Evolutionary conservation across 2,113 vertebrate genomes (phyloP), one percentile per base, ranked within the genome.

Genomic region (Myotis yumanensis): DNA sequence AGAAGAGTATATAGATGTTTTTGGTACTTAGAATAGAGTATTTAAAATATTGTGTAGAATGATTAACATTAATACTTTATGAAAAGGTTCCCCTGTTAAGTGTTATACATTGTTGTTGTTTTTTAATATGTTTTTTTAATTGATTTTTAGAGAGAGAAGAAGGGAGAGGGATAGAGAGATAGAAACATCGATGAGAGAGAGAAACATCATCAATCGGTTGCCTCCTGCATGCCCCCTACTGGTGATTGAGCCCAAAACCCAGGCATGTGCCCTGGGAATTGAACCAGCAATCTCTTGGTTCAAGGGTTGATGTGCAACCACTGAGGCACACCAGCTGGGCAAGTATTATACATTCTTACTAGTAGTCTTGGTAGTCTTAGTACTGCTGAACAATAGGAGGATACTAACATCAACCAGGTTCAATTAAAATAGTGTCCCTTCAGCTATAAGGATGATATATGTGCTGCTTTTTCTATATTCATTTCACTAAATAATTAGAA

Each of bases 21-120:
- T 94, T 48, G 46, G 18, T 54, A 71, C 43, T 28, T 68, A 69
- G 17, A 77, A 86, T 83, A 64, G 14, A 2, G 20, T 64, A 91
- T 83, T 83, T 88, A 82, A 93, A 72, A 72, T 79, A 48, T 72
- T 83, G 18, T 52, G 25, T 37, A 48, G 37, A 91, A 91, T 73
- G 32, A 62, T 76, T 90, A 69, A 43, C 23, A 15, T 80, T 66
- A 89, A 23, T 77, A 25, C 46, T 90, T 91, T 77, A 72, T 90
- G 46, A 87, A 93, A 87, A 94, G 37, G 11, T 66, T 89, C 23
- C 85, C 1, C 28, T 85, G 4, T 92, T 82, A 59, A 59, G n/a
- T 80, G 1, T 16, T 73, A 11, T 18, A n/a, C 59, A 62, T 23
- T 59, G 22, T 46, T 46, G 40, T 59, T 62, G 28, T 62, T 62